A percentile compares a stretch with the other conserved stretches of the same genome.
phyloP scores from a whole-genome alignment of 2,797 vertebrate genomes.

The Galago senegalensis region DNA sequence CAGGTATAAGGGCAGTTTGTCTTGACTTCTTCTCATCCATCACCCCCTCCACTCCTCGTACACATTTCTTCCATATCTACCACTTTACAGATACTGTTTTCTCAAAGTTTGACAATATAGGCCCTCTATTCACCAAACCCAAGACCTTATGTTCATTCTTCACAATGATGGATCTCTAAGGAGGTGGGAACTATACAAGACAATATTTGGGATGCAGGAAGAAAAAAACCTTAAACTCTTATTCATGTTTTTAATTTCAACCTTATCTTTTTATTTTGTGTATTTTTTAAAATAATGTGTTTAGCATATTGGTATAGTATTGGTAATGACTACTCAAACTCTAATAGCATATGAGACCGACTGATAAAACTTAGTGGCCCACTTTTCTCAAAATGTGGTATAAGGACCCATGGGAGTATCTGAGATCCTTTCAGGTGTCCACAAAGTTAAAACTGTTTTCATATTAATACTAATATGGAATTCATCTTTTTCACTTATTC shows the following conservation, averaged over 20 bases:
- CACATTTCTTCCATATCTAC: not conserved
- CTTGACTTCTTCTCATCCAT: not conserved
- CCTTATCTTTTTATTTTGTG: slow-evolving; percentile 7
- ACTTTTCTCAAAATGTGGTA: slow-evolving; percentile 15
- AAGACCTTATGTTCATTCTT: not conserved
- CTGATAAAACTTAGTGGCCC: not conserved
- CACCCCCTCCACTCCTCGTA: not conserved
- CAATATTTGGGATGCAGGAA: not conserved
- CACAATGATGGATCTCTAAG: not conserved
- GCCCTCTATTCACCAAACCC: not conserved
- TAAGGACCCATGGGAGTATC: not conserved
- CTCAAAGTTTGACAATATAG: not conserved
- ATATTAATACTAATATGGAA: slow-evolving; percentile 36
- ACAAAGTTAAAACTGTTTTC: slow-evolving; percentile 48
- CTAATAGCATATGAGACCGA: slow-evolving; percentile 1
- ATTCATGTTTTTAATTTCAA: not conserved
- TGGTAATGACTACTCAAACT: not conserved
- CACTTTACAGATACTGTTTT: slow-evolving; percentile 22
- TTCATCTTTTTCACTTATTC: slow-evolving; percentile 20
- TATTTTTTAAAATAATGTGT: slow-evolving; percentile 12
- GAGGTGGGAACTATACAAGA: not conserved
- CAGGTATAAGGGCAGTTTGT: not conserved
- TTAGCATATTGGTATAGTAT: not conserved
- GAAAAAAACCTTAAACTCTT: not conserved
- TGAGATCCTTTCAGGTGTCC: not conserved